Evolutionary conservation across 2,888 invertebrate species (phyloP).

Genomic region (Troglohyphantes excavatus): DNA sequence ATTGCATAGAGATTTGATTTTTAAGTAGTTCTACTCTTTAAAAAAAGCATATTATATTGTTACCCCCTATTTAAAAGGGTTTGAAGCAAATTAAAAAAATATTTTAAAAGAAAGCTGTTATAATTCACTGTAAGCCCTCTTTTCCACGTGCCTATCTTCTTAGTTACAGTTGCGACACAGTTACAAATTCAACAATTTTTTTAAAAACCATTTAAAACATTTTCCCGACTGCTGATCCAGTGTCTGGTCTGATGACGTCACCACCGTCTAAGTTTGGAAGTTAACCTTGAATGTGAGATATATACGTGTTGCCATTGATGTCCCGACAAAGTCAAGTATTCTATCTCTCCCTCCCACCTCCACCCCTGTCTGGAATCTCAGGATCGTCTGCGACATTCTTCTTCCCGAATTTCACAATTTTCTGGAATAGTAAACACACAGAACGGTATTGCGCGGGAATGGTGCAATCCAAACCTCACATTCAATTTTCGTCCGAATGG

Average conservation of each 20-base stretch:
- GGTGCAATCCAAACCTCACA: not conserved
- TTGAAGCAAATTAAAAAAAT: too few species aligned
- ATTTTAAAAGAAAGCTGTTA: too few species aligned
- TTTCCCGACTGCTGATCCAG: slow-evolving; percentile 28
- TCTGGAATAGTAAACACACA: slow-evolving; percentile 9
- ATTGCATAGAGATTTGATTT: too few species aligned
- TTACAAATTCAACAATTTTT: not conserved
- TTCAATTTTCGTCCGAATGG: slow-evolving; percentile 23
- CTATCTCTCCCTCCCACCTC: not conserved
- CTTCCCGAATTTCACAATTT: slow-evolving; percentile 40
- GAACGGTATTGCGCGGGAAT: not conserved
- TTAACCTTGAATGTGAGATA: slow-evolving; percentile 40
- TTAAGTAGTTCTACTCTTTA: too few species aligned
- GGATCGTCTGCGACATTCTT: slow-evolving; percentile 38
- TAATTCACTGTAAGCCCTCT: too few species aligned
- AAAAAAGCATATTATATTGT: too few species aligned
- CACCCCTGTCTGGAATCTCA: slow-evolving; percentile 36
- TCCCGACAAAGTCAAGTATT: slow-evolving; percentile 63
- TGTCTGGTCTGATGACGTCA: slow-evolving; percentile 32
- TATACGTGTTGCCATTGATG: slow-evolving; percentile 35
- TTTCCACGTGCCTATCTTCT: too few species aligned
- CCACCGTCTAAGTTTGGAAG: slow-evolving; percentile 39
- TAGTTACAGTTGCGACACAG: too few species aligned
- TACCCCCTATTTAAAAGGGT: too few species aligned
- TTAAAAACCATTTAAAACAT: not conserved